phyloP scores from a whole-genome alignment of 2,888 invertebrate genomes.

The Panorpa germanica region DNA sequence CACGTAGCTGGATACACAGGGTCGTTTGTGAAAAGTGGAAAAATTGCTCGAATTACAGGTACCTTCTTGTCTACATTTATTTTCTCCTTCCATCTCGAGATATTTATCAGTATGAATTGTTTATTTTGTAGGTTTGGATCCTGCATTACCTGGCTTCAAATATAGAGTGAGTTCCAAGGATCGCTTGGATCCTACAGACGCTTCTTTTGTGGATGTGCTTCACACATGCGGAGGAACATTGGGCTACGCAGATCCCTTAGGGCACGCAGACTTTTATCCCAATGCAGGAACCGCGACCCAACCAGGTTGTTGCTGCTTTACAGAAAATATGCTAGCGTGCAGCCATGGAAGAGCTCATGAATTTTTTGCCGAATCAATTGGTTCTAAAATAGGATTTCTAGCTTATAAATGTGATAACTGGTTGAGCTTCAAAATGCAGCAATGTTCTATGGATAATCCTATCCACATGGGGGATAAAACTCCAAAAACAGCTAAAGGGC shows the following conservation, averaged over 20 bases:
- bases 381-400: constrained; percentile 28
- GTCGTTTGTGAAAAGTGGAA: constrained; percentile 21
- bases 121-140: constrained; percentile 30
- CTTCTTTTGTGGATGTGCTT: constrained; percentile 52
- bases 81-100: neutral
- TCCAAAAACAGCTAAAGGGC: too few relatives aligned
- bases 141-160: constrained; percentile 45
- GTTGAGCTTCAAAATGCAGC: too few relatives aligned
- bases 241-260: constrained; percentile 38
- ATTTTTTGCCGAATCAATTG: constrained; percentile 45
- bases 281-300: constrained; percentile 47
- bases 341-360: constrained; percentile 45
- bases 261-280: constrained; percentile 57
- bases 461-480: too few relatives aligned
- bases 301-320: constrained; percentile 39
- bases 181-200: constrained; percentile 41
- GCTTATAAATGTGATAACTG: constrained; percentile 35
- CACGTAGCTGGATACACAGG: constrained; percentile 40
- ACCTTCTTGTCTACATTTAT: constrained; percentile 11
- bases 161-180: constrained; percentile 20
- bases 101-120: neutral
- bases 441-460: too few relatives aligned
- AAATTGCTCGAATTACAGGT: constrained; percentile 39
- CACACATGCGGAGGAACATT: constrained; percentile 49
- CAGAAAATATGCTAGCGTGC: constrained; percentile 36